A percentile compares a stretch with the other conserved stretches of the same genome.
Conservation (phyloP, 92 coral and sea anemone genomes). For the Epizoanthus rinbou region DNA sequence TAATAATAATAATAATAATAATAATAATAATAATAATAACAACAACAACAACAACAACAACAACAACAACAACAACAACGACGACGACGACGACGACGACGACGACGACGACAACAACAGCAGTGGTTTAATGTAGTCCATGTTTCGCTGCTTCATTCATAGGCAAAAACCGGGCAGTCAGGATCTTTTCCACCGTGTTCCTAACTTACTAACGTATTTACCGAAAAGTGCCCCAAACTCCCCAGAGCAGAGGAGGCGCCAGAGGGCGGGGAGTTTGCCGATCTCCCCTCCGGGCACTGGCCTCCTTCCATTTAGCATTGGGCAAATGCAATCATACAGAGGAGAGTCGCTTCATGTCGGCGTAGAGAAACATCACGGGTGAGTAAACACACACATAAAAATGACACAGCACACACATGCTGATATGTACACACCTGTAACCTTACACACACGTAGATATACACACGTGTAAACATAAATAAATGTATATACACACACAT, state of each 20-base stretch:
- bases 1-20: too few relatives aligned
- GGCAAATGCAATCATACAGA: not conserved
- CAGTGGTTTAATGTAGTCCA: too few relatives aligned
- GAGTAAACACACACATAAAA: not conserved
- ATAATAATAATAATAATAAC: too few relatives aligned
- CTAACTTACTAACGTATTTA: not conserved
- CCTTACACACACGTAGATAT: too few relatives aligned
- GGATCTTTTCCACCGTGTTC: constrained; percentile 32
- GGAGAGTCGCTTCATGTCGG: constrained; percentile 27
- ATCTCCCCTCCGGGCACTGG: not conserved
- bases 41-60: too few relatives aligned
- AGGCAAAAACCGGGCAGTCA: constrained; percentile 10
- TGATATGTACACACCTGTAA: too few relatives aligned
- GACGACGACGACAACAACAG: too few relatives aligned
- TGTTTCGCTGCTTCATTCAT: not conserved
- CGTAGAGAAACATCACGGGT: constrained; percentile 31
- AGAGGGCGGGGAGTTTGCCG: constrained; percentile 34
- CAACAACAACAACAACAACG: too few relatives aligned
- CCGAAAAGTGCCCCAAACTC: constrained; percentile 42
- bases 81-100: too few relatives aligned
- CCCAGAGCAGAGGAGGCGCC: constrained; percentile 10
- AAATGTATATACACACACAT: too few relatives aligned
- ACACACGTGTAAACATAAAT: too few relatives aligned
- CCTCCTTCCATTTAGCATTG: not conserved
- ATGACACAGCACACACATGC: not conserved